A percentile compares a stretch with the other conserved stretches of the same genome.
These are phyloP conservation scores for Hyperoplus immaculatus DNA, from an alignment of 2,797 vertebrate genomes.

Conservation along the genomic window DNA sequence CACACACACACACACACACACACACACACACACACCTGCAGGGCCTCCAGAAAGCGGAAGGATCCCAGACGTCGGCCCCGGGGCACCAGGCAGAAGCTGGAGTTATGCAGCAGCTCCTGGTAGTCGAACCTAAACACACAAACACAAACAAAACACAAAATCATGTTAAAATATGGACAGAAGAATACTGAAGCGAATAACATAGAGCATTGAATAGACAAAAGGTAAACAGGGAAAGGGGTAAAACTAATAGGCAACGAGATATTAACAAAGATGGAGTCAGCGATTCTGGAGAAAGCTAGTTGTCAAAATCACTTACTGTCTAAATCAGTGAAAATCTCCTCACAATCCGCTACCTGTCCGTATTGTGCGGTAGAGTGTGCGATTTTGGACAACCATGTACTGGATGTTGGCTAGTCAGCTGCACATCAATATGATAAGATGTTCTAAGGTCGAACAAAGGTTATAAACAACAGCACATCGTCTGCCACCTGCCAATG, in stretches of 20 bases:
- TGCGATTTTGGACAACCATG: background rate
- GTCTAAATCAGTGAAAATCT: no score
- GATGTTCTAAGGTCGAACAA: background rate
- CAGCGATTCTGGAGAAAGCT: no score
- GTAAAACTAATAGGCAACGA: background rate
- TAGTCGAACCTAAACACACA: conserved; percentile 84
- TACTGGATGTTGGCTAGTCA: background rate
- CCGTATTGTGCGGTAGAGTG: background rate
- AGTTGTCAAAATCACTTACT: no score
- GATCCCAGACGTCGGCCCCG: conserved; percentile 87
- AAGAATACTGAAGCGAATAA: background rate
- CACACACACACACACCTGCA: conserved; percentile 80
- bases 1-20: conserved; percentile 9
- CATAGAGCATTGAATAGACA: background rate
- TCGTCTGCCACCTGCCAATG: background rate
- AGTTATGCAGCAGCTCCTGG: conserved; percentile 88
- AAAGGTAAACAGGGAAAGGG: background rate
- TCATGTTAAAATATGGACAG: conserved; percentile 5
- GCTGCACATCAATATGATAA: background rate
- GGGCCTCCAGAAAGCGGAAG: conserved; percentile 88
- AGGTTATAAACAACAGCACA: background rate
- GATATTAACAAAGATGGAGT: no score
- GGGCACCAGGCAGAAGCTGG: conserved; percentile 88
- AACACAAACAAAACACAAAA: conserved; percentile 26
- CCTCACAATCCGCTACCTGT: no score